Percentiles rank a stretch among this genome's conserved stretches.
phyloP scores from a whole-genome alignment of 2,797 vertebrate species.

The Lagodon rhomboides region DNA sequence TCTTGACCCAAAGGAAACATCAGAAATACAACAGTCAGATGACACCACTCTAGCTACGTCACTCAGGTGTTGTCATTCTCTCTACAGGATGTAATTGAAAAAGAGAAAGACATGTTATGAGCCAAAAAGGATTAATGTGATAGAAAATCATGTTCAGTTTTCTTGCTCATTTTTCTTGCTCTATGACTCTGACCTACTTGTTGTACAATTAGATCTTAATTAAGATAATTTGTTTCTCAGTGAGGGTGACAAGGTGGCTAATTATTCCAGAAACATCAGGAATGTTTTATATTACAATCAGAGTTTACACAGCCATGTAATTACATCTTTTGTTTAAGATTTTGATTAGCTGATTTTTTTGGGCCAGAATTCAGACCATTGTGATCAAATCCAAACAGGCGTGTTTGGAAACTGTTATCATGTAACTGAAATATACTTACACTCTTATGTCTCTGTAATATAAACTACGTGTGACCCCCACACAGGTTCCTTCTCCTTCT shows the following conservation, averaged over 20 bases:
- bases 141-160: constrained; percentile 12
- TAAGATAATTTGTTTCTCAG: constrained; percentile 10
- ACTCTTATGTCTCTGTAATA: not conserved
- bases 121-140: constrained; percentile 20
- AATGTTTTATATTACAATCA: constrained; percentile 10
- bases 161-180: constrained; percentile 15
- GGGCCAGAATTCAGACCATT: not conserved
- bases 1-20: not conserved
- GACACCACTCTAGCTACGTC: not conserved
- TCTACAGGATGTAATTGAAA: constrained; percentile 20
- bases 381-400: constrained; percentile 3
- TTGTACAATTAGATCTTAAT: constrained; percentile 42
- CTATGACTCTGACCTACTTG: constrained; percentile 29
- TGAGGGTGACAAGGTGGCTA: constrained; percentile 18
- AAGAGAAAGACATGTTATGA: not conserved
- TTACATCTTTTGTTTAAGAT: constrained; percentile 22
- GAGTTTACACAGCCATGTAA: not conserved
- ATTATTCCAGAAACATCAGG: constrained; percentile 2
- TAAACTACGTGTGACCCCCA: constrained; percentile 12
- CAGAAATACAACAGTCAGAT: constrained; percentile 5
- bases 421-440: not conserved
- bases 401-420: not conserved
- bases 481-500: constrained; percentile 97
- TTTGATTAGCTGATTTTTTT: constrained; percentile 16
- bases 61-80: not conserved